phyloP scores from a whole-genome alignment of 2,113 vertebrate genomes.

The Rhea americana region DNA sequence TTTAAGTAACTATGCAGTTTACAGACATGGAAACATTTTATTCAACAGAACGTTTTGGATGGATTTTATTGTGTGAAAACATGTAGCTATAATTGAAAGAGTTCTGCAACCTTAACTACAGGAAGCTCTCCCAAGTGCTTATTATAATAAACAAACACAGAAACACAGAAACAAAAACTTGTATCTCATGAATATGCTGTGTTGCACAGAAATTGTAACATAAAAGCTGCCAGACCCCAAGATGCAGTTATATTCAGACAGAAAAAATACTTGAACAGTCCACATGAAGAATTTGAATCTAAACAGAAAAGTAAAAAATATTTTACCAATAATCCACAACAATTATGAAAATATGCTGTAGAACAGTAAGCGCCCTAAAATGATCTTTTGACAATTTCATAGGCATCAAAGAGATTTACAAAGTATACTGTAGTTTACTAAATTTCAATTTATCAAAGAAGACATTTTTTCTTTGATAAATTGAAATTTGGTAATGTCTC shows the following conservation, averaged over 20 bases:
- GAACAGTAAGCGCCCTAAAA: not conserved
- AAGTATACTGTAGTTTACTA: not conserved
- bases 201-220: not conserved
- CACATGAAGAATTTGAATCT: not conserved
- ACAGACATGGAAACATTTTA: not conserved
- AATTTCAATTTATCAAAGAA: not conserved
- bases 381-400: not conserved
- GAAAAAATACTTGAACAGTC: not conserved
- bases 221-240: not conserved
- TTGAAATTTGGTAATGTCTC: not conserved
- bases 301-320: not conserved
- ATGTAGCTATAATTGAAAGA: not conserved
- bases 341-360: not conserved
- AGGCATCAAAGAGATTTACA: not conserved
- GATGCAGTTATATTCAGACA: not conserved
- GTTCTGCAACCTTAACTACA: not conserved
- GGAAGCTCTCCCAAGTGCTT: not conserved
- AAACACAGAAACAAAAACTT: not conserved
- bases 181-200: not conserved
- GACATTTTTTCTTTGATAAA: not conserved
- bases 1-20: not conserved
- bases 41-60: not conserved
- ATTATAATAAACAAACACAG: not conserved
- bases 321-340: not conserved
- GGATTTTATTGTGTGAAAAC: not conserved